Percentiles rank a stretch among this genome's conserved stretches.
These are phyloP conservation scores for Semotilus atromaculatus DNA, from an alignment of 2,797 vertebrate genomes.

Conservation along the genomic window DNA sequence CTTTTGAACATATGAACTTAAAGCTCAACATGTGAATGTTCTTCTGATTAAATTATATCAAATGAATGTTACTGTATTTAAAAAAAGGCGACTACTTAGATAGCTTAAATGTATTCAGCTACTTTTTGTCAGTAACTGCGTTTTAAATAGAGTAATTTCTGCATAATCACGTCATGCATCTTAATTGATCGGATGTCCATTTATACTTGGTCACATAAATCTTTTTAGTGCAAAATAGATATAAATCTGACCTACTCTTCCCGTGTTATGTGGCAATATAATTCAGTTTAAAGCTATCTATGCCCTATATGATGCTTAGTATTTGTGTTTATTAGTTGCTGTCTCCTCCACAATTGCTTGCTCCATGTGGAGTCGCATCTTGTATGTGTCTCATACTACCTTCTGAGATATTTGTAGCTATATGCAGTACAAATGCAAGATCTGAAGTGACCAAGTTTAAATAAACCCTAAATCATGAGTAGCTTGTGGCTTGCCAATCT, in stretches of 20 bases:
- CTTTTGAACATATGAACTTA: not conserved
- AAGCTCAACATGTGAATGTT: not conserved
- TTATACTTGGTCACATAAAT: not conserved
- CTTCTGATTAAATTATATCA: not conserved
- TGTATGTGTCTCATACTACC: not conserved
- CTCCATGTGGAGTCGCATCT: not conserved
- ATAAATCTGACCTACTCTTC: not conserved
- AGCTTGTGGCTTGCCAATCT: no score
- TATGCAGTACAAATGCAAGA: not conserved
- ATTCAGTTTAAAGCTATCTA: not conserved
- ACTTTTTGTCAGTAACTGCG: not conserved
- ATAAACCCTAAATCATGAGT: not conserved
- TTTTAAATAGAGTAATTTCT: not conserved
- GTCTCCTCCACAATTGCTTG: not conserved
- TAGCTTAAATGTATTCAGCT: not conserved
- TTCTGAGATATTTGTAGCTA: not conserved
- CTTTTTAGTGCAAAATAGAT: not conserved
- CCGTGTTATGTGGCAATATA: not conserved
- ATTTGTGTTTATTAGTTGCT: not conserved
- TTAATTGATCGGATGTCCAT: not conserved
- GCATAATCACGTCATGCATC: not conserved
- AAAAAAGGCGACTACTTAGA: not conserved
- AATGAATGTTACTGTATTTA: not conserved
- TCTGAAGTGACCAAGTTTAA: not conserved
- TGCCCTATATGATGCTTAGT: not conserved